A percentile compares a stretch with the other conserved stretches of the same genome.
Evolutionary conservation across 2,888 invertebrate species (phyloP).

Genomic region (Podotricha telesiphe): DNA sequence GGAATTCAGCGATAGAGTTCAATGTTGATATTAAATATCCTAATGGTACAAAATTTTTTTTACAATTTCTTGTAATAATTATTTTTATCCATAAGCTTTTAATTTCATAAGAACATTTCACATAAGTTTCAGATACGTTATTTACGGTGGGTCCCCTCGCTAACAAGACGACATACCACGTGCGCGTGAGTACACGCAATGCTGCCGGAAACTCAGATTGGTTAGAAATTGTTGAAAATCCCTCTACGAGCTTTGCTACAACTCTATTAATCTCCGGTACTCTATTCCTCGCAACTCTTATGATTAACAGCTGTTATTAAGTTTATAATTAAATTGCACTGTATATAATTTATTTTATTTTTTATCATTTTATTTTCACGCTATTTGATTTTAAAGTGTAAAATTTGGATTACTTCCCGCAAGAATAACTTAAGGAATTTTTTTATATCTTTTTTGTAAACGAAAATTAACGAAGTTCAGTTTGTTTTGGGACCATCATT

Average conservation of each 20-base stretch:
- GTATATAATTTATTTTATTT: conserved; percentile 5
- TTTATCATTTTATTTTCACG: not conserved
- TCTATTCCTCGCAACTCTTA: conserved; percentile 51
- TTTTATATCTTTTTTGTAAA: not conserved
- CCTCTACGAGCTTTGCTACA: conserved; percentile 54
- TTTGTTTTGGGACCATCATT: not conserved
- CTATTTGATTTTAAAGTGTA: not conserved
- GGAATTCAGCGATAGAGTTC: conserved; percentile 58
- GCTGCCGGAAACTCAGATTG: conserved; percentile 72
- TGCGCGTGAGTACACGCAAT: conserved; percentile 66
- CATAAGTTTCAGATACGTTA: conserved; percentile 48
- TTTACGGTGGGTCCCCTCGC: conserved; percentile 62
- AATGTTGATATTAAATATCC: conserved; percentile 52
- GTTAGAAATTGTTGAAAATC: conserved; percentile 53
- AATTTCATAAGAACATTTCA: too few relatives aligned
- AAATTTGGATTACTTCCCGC: not conserved
- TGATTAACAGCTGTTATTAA: conserved; percentile 47
- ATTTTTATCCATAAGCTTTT: too few relatives aligned
- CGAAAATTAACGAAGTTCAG: not conserved
- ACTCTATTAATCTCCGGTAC: conserved; percentile 46
- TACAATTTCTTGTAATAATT: too few relatives aligned
- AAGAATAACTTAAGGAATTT: not conserved
- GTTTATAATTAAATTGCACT: conserved; percentile 22
- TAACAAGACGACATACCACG: conserved; percentile 66
- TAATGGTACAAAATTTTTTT: conserved; percentile 51